These are phyloP conservation scores for Agrotis ipsilon DNA, from an alignment of 2,888 invertebrate genomes.

Conservation along the genomic window DNA sequence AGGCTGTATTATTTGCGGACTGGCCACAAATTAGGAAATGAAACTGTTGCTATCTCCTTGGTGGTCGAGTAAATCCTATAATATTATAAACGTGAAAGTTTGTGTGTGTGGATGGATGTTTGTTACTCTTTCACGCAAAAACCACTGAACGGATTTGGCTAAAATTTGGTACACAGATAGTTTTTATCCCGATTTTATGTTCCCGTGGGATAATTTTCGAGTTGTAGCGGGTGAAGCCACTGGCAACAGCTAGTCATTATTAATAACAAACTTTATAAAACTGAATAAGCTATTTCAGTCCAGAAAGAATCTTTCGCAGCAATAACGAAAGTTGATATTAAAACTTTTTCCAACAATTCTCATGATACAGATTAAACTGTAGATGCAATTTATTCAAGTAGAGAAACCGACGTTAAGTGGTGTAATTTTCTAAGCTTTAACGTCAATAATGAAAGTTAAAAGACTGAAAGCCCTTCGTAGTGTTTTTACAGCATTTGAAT, in stretches of 20 bases:
- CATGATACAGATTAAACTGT: conserved; percentile 7
- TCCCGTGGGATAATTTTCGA: too few species aligned
- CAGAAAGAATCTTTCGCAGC: background rate
- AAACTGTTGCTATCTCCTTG: conserved; percentile 48
- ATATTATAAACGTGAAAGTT: too few species aligned
- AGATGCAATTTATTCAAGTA: conserved; percentile 25
- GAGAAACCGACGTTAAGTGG: conserved; percentile 7
- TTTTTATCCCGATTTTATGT: too few species aligned
- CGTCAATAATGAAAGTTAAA: background rate
- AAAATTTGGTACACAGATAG: too few species aligned
- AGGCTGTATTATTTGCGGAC: conserved; percentile 52
- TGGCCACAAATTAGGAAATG: conserved; percentile 53
- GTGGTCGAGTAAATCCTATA: conserved; percentile 29
- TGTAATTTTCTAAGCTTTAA: conserved; percentile 24
- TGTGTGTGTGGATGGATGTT: too few species aligned
- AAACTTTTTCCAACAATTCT: conserved; percentile 20
- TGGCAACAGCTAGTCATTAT: too few species aligned
- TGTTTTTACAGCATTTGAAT: conserved; percentile 1
- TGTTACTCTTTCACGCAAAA: too few species aligned
- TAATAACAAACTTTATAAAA: conserved; percentile 6
- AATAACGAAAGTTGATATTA: background rate
- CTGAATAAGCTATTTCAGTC: background rate
- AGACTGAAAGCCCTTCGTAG: background rate
- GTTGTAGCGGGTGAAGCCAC: too few species aligned
- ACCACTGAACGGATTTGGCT: too few species aligned